phyloP scores from a whole-genome alignment of 2,797 vertebrate species.

The Pangasius mekongensis region DNA sequence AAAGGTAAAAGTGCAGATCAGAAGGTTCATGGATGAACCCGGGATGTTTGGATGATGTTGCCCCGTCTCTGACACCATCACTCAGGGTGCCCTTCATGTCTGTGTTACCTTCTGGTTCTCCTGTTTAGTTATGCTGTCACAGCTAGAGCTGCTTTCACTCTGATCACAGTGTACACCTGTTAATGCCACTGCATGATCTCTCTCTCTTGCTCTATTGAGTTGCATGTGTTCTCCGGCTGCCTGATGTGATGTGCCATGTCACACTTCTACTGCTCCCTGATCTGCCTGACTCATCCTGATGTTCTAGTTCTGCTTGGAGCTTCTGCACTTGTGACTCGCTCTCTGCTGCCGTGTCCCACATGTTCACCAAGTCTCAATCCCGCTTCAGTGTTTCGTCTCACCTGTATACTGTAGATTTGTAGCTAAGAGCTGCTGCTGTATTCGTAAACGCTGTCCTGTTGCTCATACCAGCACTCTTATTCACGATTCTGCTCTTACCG shows the following conservation, averaged over 20 bases:
- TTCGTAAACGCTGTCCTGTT: neutral
- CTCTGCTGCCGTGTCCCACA: neutral
- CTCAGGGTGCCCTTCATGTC: neutral
- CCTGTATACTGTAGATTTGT: neutral
- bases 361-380: too few species aligned
- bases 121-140: neutral
- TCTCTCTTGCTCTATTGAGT: neutral
- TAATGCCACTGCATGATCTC: neutral
- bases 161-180: too few species aligned
- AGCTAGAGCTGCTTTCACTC: neutral
- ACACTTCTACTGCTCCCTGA: neutral
- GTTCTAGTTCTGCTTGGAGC: neutral
- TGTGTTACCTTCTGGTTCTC: neutral
- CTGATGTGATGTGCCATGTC: neutral
- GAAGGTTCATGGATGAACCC: neutral
- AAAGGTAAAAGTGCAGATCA: neutral
- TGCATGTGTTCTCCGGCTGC: constrained; percentile 4
- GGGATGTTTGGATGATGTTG: neutral
- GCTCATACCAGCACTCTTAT: neutral
- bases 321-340: neutral
- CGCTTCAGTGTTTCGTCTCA: neutral
- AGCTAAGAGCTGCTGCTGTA: neutral
- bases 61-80: neutral
- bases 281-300: neutral
- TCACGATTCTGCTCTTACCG: neutral